Percentiles rank a stretch among this genome's conserved stretches.
These are phyloP conservation scores for Actias luna DNA, from an alignment of 2,888 invertebrate genomes.

Conservation along the genomic window DNA sequence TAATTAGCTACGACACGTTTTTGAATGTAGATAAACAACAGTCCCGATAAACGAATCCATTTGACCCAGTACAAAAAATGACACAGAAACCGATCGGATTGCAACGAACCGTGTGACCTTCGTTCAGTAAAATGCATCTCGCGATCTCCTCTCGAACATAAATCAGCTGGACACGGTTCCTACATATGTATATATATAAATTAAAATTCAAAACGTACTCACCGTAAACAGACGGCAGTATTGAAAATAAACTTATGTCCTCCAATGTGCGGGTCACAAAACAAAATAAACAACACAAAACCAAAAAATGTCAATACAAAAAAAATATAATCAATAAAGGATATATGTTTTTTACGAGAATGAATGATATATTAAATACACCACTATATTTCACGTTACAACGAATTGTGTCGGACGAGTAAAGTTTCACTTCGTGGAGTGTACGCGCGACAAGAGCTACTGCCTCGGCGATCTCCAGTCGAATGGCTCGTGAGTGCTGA, in stretches of 20 bases:
- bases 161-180: conserved; percentile 64
- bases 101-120: conserved; percentile 60
- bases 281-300: conserved; percentile 72
- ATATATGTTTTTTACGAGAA: conserved; percentile 38
- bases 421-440: conserved; percentile 62
- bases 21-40: conserved; percentile 37
- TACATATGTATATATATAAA: conserved; percentile 62
- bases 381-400: conserved; percentile 64
- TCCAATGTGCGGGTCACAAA: conserved; percentile 73
- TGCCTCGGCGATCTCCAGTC: conserved; percentile 58
- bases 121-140: conserved; percentile 63
- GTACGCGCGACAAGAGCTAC: conserved; percentile 53
- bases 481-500: conserved; percentile 45
- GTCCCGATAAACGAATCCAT: conserved; percentile 39
- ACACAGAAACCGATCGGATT: conserved; percentile 57
- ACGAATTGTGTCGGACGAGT: conserved; percentile 55
- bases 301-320: conserved; percentile 59
- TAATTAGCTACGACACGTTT: conserved; percentile 30
- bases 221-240: conserved; percentile 73
- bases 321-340: conserved; percentile 54
- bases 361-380: conserved; percentile 54
- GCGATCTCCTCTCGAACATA: conserved; percentile 62
- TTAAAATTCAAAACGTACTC: conserved; percentile 70
- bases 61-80: conserved; percentile 42
- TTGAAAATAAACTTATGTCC: conserved; percentile 70